Evolutionary conservation across 2,888 invertebrate species (phyloP).

Genomic region (Aleiodes leptofemur): DNA sequence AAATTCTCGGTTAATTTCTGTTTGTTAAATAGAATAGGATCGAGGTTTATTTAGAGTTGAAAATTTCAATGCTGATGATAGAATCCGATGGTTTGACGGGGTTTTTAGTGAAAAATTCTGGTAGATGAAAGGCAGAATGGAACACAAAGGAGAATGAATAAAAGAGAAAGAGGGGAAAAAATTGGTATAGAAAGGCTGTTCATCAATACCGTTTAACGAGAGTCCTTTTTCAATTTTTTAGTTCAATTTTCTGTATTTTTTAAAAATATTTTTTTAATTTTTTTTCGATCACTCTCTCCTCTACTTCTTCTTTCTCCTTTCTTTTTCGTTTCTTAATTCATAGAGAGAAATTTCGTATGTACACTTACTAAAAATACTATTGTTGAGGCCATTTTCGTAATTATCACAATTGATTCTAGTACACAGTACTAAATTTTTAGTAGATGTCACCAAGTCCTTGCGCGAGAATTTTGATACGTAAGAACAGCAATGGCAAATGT

Average conservation of each 20-base stretch:
- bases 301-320: neutral
- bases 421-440: no score
- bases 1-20: no score
- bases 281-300: neutral
- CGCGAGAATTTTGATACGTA: no score
- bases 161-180: neutral
- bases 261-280: neutral
- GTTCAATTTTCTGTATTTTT: neutral
- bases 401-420: no score
- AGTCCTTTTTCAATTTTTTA: neutral
- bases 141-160: neutral
- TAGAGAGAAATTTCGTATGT: no score
- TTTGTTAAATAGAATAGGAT: neutral
- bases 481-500: no score
- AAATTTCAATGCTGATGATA: neutral
- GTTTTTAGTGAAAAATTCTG: neutral
- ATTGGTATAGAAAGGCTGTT: constrained; percentile 1
- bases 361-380: no score
- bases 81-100: neutral
- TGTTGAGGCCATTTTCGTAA: no score
- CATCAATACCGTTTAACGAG: constrained; percentile 31
- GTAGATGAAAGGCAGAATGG: constrained; percentile 5
- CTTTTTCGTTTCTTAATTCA: neutral
- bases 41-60: neutral
- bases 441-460: no score